These are phyloP conservation scores for Leptoteleia sp. DNA, from an alignment of 1,140 invertebrate genomes.

Conservation along the genomic window DNA sequence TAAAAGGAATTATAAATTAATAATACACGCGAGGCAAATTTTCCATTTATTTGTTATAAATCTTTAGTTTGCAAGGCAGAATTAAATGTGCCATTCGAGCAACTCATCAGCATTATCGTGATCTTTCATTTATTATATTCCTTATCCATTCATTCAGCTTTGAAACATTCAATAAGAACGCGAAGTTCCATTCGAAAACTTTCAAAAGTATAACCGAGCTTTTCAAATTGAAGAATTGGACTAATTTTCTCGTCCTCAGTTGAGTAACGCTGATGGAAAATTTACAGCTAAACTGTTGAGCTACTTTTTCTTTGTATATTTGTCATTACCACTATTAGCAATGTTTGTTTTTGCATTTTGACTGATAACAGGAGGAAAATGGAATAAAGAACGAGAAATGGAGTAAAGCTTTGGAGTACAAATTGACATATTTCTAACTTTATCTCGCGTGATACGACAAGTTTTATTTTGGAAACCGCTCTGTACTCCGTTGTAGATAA, in stretches of 20 bases:
- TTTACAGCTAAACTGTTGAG: too few relatives aligned
- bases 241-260: too few relatives aligned
- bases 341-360: conserved; percentile 9
- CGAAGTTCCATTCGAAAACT: not conserved
- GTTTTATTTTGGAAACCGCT: conserved; percentile 1
- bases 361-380: not conserved
- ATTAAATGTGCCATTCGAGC: not conserved
- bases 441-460: conserved; percentile 1
- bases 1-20: conserved; percentile 5
- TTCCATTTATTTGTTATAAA: not conserved
- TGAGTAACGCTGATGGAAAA: too few relatives aligned
- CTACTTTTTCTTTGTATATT: too few relatives aligned
- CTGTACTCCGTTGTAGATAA: conserved; percentile 18
- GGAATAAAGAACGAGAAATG: not conserved
- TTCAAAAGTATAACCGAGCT: too few relatives aligned
- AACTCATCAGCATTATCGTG: not conserved
- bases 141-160: not conserved
- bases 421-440: too few relatives aligned
- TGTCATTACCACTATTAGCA: too few relatives aligned
- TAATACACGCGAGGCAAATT: too few relatives aligned
- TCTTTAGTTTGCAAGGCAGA: not conserved
- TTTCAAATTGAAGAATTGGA: too few relatives aligned
- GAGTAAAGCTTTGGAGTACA: too few relatives aligned
- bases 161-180: not conserved
- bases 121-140: too few relatives aligned